phyloP scores from a whole-genome alignment of 2,888 invertebrate genomes.

The Tineola bisselliella region DNA sequence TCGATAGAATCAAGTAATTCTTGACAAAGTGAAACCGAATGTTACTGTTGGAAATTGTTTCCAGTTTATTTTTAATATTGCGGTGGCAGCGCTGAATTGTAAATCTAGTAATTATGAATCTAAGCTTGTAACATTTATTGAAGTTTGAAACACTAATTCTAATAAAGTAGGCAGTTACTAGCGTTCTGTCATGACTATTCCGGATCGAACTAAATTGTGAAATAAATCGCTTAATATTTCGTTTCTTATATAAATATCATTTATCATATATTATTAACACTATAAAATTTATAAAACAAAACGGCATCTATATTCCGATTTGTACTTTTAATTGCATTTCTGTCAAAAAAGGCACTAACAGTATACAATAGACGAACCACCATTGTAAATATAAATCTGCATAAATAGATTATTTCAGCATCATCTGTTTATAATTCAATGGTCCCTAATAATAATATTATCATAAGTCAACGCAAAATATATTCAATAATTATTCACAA shows the following conservation, averaged over 20 bases:
- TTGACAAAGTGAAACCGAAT: no score
- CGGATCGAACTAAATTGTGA: background rate
- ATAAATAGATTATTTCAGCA: no score
- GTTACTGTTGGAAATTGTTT: no score
- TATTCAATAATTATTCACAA: background rate
- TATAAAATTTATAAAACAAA: background rate
- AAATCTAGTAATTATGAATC: no score
- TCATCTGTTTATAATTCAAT: background rate
- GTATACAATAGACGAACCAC: background rate
- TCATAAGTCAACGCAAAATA: background rate
- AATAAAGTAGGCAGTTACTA: no score
- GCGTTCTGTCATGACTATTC: no score
- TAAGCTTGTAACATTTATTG: no score
- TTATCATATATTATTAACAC: background rate
- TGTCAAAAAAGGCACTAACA: background rate
- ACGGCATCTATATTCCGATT: background rate
- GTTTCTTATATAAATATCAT: background rate
- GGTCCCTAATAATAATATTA: background rate
- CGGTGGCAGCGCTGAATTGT: no score
- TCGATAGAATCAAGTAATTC: no score
- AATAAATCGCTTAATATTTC: background rate
- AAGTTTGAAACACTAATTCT: no score
- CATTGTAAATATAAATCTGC: no score
- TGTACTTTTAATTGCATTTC: background rate
- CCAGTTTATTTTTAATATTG: no score